phyloP scores from a whole-genome alignment of 2,797 vertebrate genomes.

The Sebastes oblongus region DNA sequence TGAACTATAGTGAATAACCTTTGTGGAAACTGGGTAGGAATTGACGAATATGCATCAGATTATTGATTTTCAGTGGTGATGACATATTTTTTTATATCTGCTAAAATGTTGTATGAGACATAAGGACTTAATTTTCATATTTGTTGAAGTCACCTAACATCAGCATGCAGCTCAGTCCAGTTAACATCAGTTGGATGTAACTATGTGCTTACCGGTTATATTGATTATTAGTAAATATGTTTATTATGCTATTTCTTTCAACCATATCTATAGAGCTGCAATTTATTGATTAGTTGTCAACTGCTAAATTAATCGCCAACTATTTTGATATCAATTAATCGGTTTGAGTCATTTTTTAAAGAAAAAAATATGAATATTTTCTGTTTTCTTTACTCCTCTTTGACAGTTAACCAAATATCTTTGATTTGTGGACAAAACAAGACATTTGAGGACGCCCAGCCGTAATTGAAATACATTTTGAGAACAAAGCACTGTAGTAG shows the following conservation, averaged over 20 bases:
- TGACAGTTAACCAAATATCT: no score
- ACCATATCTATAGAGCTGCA: no score
- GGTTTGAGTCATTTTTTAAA: no score
- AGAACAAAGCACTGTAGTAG: neutral
- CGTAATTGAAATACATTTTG: neutral
- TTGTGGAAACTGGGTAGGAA: neutral
- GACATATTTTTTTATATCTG: no score
- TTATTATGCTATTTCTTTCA: neutral
- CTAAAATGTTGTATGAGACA: neutral
- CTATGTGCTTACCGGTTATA: no score
- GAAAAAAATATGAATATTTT: no score
- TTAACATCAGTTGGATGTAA: neutral
- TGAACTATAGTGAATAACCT: neutral
- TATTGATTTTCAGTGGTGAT: neutral
- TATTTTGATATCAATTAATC: no score
- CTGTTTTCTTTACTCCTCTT: accelerated
- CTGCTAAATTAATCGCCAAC: accelerated
- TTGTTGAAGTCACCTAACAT: neutral
- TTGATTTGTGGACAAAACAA: no score
- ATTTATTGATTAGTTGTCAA: no score
- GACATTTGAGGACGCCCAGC: neutral
- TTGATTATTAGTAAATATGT: neutral
- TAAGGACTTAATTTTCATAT: accelerated
- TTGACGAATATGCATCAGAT: neutral
- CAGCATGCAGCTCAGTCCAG: neutral